Base-by-base conservation (phyloP, 2,888 invertebrate species). In the Drosophila atripex region DNA sequence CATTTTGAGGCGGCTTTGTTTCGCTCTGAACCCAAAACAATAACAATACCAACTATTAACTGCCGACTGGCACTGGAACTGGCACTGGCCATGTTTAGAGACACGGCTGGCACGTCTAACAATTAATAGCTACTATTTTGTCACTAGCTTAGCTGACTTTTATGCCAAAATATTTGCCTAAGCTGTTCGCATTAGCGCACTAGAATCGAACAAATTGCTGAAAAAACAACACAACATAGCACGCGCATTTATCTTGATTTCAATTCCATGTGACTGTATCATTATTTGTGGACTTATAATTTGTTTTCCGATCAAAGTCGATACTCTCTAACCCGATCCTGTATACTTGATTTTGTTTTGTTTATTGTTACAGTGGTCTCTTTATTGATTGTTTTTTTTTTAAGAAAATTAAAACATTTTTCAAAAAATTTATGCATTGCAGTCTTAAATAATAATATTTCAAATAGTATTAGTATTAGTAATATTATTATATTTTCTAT, bases 41-140 rank as follows among this genome's bases (percentile, higher is more conserved):
- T 55, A 77, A 65, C 50, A 77, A 49, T 46, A 55, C 53, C 63
- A 58, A 53, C 64, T 64, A 45, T 65, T 68, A 60, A 73, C 59
- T 64, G 71, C 30, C 35, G 46, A 46, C 23, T n/a, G n/a, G n/a
- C n/a, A n/a, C n/a, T 28, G 28, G 28, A 2, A 28, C 25, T 82
- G 65, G 83, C 71, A 78, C 75, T 85, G 77, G 73, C 80, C 85
- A 82, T 80, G 78, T 64, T 69, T 65, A 63, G 59, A 12, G 59
- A 12, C 38, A 25, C 18, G 25, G 32, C 18, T 18, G 1, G 41
- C 16, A 41, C 18, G 41, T 41, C 41, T 38, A 73, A 75, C 76
- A 80, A 84, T 84, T 82, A 80, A 84, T 80, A 69, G 68, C 70
- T 66, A 60, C 71, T 79, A 78, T 82, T 83, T 82, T 84, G 78